Evolutionary conservation across 2,113 vertebrate species (phyloP).

Genomic region (Monopterus albus): DNA sequence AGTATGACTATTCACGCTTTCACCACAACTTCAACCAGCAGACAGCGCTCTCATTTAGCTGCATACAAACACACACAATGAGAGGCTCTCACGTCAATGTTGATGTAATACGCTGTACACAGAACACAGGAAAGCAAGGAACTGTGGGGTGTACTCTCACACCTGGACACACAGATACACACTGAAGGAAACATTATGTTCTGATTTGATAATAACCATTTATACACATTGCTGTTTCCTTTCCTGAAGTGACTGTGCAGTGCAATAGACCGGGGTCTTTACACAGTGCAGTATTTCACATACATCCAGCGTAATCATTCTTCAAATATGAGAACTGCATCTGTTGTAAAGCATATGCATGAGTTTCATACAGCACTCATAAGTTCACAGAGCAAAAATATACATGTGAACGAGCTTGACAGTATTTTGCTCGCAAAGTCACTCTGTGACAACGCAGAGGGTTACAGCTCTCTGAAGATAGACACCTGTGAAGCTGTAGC

Average conservation of each 20-base stretch:
- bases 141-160: not conserved
- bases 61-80: conserved; percentile 5
- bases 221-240: conserved; percentile 50
- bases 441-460: conserved; percentile 18
- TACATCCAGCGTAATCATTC: conserved; percentile 35
- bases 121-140: not conserved
- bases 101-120: conserved; percentile 14
- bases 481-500: conserved; percentile 28
- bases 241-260: conserved; percentile 42
- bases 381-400: conserved; percentile 74
- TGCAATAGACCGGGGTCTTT: conserved; percentile 29
- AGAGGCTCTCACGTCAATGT: conserved; percentile 8
- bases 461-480: conserved; percentile 42
- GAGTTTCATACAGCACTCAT: conserved; percentile 57
- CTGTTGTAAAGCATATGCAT: conserved; percentile 69
- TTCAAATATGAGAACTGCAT: conserved; percentile 36
- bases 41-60: conserved; percentile 41
- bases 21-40: conserved; percentile 13
- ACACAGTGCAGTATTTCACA: conserved; percentile 31
- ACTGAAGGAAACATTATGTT: conserved; percentile 34
- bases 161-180: conserved; percentile 10
- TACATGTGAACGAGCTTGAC: conserved; percentile 58
- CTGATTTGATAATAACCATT: conserved; percentile 29
- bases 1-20: conserved; percentile 36
- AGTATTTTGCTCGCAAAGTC: conserved; percentile 27